These are phyloP conservation scores for Lordiphosa clarofinis DNA, from an alignment of 1,140 invertebrate species.

Conservation along the genomic window DNA sequence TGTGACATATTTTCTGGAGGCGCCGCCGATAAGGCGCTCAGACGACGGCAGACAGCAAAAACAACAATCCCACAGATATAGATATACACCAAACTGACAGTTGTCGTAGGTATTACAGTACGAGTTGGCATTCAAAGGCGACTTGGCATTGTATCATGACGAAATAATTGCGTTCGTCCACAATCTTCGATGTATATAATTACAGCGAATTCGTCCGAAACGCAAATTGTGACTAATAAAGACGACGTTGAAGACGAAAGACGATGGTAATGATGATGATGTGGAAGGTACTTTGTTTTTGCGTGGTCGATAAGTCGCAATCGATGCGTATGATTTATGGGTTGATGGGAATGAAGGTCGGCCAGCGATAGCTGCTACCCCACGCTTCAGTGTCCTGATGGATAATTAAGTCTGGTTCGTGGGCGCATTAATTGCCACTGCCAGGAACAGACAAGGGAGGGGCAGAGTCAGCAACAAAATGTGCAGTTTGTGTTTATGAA, in stretches of 20 bases:
- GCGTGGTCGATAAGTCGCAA: slow-evolving; percentile 49
- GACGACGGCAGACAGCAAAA: slow-evolving; percentile 31
- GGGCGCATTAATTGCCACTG: slow-evolving; percentile 50
- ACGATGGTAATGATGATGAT: slow-evolving; percentile 5
- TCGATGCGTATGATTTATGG: slow-evolving; percentile 54
- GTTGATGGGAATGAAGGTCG: slow-evolving; percentile 13
- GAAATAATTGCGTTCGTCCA: slow-evolving; percentile 29
- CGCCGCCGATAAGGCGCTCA: slow-evolving; percentile 71
- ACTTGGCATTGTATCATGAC: slow-evolving; percentile 11
- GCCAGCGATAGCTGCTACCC: background rate
- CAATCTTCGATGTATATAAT: slow-evolving; percentile 67
- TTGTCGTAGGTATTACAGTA: slow-evolving; percentile 35
- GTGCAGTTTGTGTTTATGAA: slow-evolving; percentile 64
- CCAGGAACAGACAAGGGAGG: background rate
- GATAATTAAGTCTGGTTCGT: slow-evolving; percentile 34
- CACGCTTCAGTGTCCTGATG: slow-evolving; percentile 12
- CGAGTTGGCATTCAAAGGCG: slow-evolving; percentile 49
- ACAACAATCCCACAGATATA: slow-evolving; percentile 53
- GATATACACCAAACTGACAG: slow-evolving; percentile 34
- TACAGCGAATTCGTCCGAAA: slow-evolving; percentile 48
- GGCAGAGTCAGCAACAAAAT: slow-evolving; percentile 26
- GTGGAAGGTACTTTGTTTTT: slow-evolving; percentile 28
- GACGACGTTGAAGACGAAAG: slow-evolving; percentile 8
- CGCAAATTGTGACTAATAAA: slow-evolving; percentile 56
- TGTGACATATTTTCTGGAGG: slow-evolving; percentile 74